phyloP scores from a whole-genome alignment of 92 coral and sea anemone genomes.

The Actinernus sp. region DNA sequence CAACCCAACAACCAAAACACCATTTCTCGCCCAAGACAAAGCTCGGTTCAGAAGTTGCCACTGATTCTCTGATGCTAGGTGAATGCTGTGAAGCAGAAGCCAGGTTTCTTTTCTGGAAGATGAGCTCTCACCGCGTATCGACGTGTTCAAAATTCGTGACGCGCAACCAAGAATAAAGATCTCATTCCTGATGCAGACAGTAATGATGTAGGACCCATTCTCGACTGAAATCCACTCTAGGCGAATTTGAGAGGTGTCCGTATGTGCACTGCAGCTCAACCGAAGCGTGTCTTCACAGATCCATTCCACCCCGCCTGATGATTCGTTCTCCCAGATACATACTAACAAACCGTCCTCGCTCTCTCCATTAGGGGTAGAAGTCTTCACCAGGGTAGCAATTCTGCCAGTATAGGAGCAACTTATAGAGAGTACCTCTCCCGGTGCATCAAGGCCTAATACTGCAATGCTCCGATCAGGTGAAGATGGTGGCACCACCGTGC shows the following conservation, averaged over 20 bases:
- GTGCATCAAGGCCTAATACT: constrained; percentile 67
- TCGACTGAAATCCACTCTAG: constrained; percentile 96
- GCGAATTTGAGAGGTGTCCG: constrained; percentile 80
- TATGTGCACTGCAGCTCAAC: constrained; percentile 63
- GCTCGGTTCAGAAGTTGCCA: constrained; percentile 92
- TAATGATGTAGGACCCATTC: constrained; percentile 87
- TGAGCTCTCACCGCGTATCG: constrained; percentile 67
- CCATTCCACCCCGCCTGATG: constrained; percentile 97
- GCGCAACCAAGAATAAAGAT: constrained; percentile 83
- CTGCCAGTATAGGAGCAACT: constrained; percentile 95
- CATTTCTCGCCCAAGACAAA: constrained; percentile 91
- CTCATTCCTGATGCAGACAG: constrained; percentile 86
- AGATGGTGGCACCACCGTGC: neutral
- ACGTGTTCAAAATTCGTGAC: constrained; percentile 69
- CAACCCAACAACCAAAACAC: constrained; percentile 93
- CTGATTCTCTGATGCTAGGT: constrained; percentile 83
- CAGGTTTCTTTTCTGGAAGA: constrained; percentile 77
- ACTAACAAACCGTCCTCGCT: constrained; percentile 70
- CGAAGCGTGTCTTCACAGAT: constrained; percentile 81
- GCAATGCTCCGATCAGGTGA: neutral
- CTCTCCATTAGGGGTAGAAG: constrained; percentile 13
- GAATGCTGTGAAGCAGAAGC: constrained; percentile 85
- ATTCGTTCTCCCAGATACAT: constrained; percentile 96
- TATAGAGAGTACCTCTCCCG: constrained; percentile 84
- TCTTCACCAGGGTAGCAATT: constrained; percentile 87